These are phyloP conservation scores for Apeltes quadracus DNA, from an alignment of 2,113 vertebrate species.

Conservation along the genomic window DNA sequence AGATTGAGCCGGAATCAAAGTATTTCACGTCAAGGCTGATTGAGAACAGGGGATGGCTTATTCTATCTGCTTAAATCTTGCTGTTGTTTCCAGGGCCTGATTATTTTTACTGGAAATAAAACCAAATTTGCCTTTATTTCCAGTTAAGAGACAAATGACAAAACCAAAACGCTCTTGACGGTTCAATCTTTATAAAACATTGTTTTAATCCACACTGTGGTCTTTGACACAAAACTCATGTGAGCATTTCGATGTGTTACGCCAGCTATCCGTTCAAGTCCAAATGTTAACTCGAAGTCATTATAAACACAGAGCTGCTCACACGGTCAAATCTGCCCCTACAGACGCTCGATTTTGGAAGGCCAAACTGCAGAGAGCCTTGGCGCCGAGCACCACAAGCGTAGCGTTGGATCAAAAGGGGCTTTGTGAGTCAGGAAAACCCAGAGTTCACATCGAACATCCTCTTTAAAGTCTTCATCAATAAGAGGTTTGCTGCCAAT, in stretches of 20 bases:
- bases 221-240: not conserved
- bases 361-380: constrained; percentile 29
- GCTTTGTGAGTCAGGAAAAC: constrained; percentile 41
- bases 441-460: constrained; percentile 36
- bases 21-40: constrained; percentile 41
- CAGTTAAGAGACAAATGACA: not conserved
- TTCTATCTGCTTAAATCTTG: constrained; percentile 38
- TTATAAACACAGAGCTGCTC: not conserved
- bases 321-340: not conserved
- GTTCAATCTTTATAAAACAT: not conserved
- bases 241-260: not conserved
- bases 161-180: not conserved
- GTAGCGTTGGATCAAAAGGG: constrained; percentile 13
- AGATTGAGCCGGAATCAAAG: constrained; percentile 31
- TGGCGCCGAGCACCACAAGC: not conserved
- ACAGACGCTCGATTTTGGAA: not conserved
- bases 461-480: constrained; percentile 37
- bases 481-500: constrained; percentile 33
- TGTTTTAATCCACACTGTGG: not conserved
- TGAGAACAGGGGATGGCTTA: constrained; percentile 34
- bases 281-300: not conserved
- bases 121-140: constrained; percentile 11
- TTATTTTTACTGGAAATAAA: constrained; percentile 22
- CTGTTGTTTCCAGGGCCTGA: constrained; percentile 19
- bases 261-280: not conserved